Conservation (phyloP, 1,140 invertebrate genomes). For the Drosophila rufa region DNA sequence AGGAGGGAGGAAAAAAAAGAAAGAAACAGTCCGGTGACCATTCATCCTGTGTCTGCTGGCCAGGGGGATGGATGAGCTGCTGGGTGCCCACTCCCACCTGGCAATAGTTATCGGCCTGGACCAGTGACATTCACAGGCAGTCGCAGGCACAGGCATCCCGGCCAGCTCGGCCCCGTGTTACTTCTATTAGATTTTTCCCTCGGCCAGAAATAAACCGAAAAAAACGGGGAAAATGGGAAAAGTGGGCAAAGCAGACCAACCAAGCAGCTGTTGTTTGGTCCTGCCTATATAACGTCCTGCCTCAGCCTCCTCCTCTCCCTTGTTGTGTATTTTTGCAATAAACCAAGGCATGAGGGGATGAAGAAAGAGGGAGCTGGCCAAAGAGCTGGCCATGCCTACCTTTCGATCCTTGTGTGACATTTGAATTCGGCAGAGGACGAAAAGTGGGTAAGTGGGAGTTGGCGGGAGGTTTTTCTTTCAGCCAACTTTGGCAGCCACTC, state of each 20-base stretch:
- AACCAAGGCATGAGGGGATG: constrained; percentile 32
- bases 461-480: constrained; percentile 61
- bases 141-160: constrained; percentile 18
- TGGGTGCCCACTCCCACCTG: constrained; percentile 40
- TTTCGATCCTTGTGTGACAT: constrained; percentile 83
- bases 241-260: constrained; percentile 11
- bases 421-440: constrained; percentile 69
- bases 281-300: constrained; percentile 11
- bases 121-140: constrained; percentile 75
- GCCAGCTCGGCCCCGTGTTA: constrained; percentile 44
- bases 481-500: constrained; percentile 50
- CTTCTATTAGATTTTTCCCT: constrained; percentile 68
- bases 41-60: constrained; percentile 41
- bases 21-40: constrained; percentile 37
- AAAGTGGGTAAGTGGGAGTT: neutral
- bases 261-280: constrained; percentile 75
- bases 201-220: constrained; percentile 12
- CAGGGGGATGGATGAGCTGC: neutral
- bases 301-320: neutral
- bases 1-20: neutral
- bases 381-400: constrained; percentile 73
- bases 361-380: neutral
- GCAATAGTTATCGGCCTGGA: constrained; percentile 73
- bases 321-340: constrained; percentile 78
- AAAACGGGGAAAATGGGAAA: constrained; percentile 12